phyloP scores from a whole-genome alignment of 2,888 invertebrate species.

The Eueremaeus valkanovi region DNA sequence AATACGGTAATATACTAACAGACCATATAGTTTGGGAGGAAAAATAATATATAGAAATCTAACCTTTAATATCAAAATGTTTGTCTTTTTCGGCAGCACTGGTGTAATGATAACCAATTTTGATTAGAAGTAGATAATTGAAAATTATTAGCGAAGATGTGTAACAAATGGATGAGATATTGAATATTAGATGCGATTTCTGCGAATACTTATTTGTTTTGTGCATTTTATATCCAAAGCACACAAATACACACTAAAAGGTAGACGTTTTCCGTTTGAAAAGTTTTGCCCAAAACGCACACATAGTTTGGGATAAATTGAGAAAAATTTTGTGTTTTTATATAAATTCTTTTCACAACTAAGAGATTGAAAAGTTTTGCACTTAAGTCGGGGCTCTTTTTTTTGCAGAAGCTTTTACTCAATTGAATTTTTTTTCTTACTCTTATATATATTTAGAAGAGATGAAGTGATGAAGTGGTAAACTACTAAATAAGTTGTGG shows the following conservation, averaged over 20 bases:
- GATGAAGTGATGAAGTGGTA: not conserved
- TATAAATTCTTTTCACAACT: not conserved
- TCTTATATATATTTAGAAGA: not conserved
- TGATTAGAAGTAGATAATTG: not conserved
- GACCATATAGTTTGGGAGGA: too few relatives aligned
- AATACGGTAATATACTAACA: too few relatives aligned
- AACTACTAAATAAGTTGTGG: slow-evolving; percentile 5
- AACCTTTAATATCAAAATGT: not conserved
- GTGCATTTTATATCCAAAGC: not conserved
- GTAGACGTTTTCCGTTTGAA: not conserved
- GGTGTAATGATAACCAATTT: not conserved
- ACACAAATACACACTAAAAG: not conserved
- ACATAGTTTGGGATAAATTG: not conserved
- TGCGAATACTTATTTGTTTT: not conserved
- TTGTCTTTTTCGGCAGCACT: not conserved
- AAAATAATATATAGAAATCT: too few relatives aligned
- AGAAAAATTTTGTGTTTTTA: not conserved
- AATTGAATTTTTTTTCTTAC: not conserved
- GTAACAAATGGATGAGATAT: not conserved
- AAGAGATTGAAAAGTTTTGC: not conserved
- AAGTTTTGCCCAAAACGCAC: not conserved
- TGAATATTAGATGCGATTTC: not conserved
- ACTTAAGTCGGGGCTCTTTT: not conserved
- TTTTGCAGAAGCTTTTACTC: not conserved
- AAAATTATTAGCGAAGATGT: not conserved